A percentile compares a stretch with the other conserved stretches of the same genome.
These are phyloP conservation scores for Palythoa heliodiscus DNA, from an alignment of 92 coral and sea anemone genomes.

Conservation along the genomic window DNA sequence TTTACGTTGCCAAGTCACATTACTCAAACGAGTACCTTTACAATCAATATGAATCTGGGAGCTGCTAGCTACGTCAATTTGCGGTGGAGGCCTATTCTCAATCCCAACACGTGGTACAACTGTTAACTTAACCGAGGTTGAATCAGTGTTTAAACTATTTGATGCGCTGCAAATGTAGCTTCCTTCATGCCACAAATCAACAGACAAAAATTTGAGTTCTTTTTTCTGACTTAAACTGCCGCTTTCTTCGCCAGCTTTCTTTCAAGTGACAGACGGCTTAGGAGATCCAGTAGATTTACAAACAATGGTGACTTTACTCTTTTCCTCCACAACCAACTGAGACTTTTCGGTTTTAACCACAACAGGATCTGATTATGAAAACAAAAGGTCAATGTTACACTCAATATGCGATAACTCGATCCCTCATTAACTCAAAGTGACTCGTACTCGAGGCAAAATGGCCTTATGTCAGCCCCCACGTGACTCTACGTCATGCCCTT, in stretches of 20 bases:
- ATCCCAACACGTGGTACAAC: neutral
- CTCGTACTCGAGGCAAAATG: no score
- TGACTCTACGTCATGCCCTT: no score
- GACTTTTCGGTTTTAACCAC: neutral
- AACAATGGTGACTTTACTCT: neutral
- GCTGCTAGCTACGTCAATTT: neutral
- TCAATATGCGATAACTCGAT: no score
- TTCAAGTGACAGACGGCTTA: neutral
- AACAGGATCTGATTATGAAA: neutral
- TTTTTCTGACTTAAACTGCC: accelerated
- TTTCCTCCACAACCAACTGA: neutral
- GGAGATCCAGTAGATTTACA: neutral
- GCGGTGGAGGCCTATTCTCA: neutral
- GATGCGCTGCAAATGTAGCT: neutral
- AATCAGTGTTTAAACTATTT: neutral
- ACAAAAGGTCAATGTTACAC: no score
- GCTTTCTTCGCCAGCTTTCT: neutral
- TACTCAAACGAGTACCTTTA: neutral
- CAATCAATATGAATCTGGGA: neutral
- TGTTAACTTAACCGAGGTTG: neutral
- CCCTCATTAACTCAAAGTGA: no score
- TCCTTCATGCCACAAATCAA: neutral
- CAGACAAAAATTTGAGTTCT: neutral
- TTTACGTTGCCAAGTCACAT: conserved; percentile 5
- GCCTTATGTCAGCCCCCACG: no score